phyloP scores from a whole-genome alignment of 1,140 invertebrate genomes.

The Conopomorpha cramerella region DNA sequence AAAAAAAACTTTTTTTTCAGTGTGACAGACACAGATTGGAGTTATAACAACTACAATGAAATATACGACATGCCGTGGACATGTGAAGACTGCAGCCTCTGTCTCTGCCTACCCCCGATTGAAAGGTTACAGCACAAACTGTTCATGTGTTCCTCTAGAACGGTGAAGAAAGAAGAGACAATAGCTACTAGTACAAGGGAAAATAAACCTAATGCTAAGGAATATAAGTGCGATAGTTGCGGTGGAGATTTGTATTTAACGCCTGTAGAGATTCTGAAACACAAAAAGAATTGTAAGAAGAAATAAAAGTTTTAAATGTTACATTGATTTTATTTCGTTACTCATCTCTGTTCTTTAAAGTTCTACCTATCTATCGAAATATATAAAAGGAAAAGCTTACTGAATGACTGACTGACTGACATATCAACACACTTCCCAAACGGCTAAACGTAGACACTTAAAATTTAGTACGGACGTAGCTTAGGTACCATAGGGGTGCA shows the following conservation, averaged over 20 bases:
- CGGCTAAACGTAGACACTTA: too few relatives aligned
- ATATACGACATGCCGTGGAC: conserved; percentile 51
- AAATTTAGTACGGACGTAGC: too few relatives aligned
- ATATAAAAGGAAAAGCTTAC: too few relatives aligned
- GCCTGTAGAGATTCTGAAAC: too few relatives aligned
- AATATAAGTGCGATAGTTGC: conserved; percentile 71
- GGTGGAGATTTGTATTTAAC: conserved; percentile 66
- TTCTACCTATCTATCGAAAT: too few relatives aligned
- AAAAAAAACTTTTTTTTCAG: conserved; percentile 27
- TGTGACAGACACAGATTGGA: conserved; percentile 60
- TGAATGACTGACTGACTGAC: too few relatives aligned
- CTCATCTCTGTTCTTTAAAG: too few relatives aligned
- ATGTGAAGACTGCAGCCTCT: conserved; percentile 50
- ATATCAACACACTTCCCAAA: too few relatives aligned
- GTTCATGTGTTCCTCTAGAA: conserved; percentile 7
- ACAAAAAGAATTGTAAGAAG: conserved; percentile 50
- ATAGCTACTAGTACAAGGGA: conserved; percentile 16
- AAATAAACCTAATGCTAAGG: conserved; percentile 63
- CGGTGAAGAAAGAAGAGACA: conserved; percentile 10
- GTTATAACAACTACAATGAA: conserved; percentile 41
- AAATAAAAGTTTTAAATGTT: neutral
- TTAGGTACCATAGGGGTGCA: too few relatives aligned
- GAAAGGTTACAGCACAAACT: conserved; percentile 52
- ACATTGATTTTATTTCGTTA: neutral
- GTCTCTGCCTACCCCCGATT: conserved; percentile 38